Evolutionary conservation across 2,888 invertebrate species (phyloP), one percentile per base, ranked within the genome.

Genomic region (Cenopis cana): DNA sequence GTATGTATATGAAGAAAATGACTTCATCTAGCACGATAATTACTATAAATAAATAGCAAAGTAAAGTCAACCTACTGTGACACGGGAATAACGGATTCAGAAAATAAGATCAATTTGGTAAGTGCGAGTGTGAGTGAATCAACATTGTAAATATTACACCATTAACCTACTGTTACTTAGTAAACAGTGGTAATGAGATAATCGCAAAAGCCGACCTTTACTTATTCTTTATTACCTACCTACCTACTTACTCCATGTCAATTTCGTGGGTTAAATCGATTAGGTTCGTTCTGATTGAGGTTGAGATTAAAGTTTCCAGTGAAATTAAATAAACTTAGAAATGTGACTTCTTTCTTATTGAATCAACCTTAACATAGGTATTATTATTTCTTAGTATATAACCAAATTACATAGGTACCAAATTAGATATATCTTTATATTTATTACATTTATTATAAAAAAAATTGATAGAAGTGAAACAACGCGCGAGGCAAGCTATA

Each of bases 231-330:
- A 33, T 33, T 33, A 33, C 33, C 33, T 5, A 33, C 33, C 33
- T 5, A 33, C 33, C 33, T 5, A 33, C 24, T 18, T 57, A 38
- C n/a, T 41, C 59, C 14, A n/a, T 46, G 46, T 60, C 29, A 46
- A 60, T 60, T 41, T 41, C 24, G 20, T n/a, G 41, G 41, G 38
- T 12, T 24, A 46, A 60, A 60, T 60, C 29, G 29, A 60, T 60
- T 46, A 60, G 10, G 46, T 24, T 41, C 8, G 17, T 20, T 41
- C 2, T 17, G 41, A 59, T 60, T 46, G 24, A 46, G n/a, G n/a
- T 56, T 41, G 46, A 6, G 46, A 46, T 46, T 46, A 46, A 46
- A 46, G n/a, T 46, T 46, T 14, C 46, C n/a, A 46, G 46, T n/a
- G 46, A 46, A 46, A 46, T n/a, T 5, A 46, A n/a, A 46, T 14